Percentiles rank a stretch among this genome's conserved stretches.
phyloP scores from a whole-genome alignment of 1,140 invertebrate genomes.

The Caenorhabditis brenneri region DNA sequence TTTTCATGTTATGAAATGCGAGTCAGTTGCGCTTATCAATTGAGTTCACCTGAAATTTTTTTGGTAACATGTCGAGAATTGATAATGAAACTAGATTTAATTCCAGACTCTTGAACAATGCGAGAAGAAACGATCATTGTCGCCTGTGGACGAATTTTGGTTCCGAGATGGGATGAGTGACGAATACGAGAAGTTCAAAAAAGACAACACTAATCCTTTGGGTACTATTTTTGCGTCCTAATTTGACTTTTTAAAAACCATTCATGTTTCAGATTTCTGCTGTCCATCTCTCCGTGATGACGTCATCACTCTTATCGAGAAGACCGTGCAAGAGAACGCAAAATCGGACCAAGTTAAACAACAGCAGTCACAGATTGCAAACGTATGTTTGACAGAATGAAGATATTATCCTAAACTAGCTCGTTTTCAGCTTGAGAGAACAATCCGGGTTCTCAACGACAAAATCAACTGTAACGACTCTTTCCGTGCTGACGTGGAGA shows the following conservation, averaged over 20 bases:
- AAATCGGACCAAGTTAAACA: conserved; percentile 8
- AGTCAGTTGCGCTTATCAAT: no score
- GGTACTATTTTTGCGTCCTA: no score
- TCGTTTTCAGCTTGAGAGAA: background rate
- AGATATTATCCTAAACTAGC: no score
- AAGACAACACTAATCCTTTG: background rate
- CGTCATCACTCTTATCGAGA: background rate
- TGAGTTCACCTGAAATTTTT: no score
- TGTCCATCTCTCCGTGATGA: conserved; percentile 5
- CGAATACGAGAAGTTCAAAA: conserved; percentile 19
- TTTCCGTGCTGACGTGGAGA: background rate
- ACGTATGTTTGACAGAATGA: background rate
- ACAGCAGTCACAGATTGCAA: conserved; percentile 4
- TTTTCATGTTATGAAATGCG: no score
- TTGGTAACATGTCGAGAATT: no score
- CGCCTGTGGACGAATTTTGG: background rate
- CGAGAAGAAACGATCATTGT: conserved; percentile 14
- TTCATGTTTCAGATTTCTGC: background rate
- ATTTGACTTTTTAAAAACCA: background rate
- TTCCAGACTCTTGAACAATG: background rate
- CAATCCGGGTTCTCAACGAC: background rate
- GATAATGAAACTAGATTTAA: no score
- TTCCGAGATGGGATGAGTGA: conserved; percentile 6
- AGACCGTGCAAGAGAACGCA: background rate
- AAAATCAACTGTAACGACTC: conserved; percentile 32